Conservation (phyloP, 2,797 vertebrate species). For the Capromys pilorides region DNA sequence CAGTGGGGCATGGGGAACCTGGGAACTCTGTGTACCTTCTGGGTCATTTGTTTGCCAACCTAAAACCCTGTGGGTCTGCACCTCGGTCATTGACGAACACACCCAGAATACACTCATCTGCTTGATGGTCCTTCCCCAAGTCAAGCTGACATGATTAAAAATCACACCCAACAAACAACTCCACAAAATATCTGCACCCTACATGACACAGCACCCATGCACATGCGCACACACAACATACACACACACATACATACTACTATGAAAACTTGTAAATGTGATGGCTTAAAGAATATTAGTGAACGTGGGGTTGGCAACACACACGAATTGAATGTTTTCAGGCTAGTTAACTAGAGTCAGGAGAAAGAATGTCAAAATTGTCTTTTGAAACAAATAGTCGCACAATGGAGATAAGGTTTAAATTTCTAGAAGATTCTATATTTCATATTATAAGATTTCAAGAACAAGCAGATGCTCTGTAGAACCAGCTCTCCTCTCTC, state of each 20-base stretch:
- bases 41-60: not conserved
- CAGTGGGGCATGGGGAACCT: fast-evolving
- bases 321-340: not conserved
- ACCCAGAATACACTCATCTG: not conserved
- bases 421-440: not conserved
- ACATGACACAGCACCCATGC: not conserved
- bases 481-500: too few relatives aligned
- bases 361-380: not conserved
- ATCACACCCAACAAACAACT: not conserved
- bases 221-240: not conserved
- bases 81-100: not conserved
- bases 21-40: not conserved
- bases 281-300: not conserved
- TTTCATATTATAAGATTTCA: not conserved
- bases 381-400: not conserved
- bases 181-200: not conserved
- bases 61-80: not conserved
- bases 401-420: not conserved
- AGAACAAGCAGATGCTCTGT: not conserved
- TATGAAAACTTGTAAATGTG: not conserved
- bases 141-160: not conserved
- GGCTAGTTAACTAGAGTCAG: not conserved
- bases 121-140: not conserved
- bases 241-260: not conserved
- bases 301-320: not conserved